These are phyloP conservation scores for Heptranchias perlo DNA, from an alignment of 2,113 vertebrate genomes.

Conservation along the genomic window DNA sequence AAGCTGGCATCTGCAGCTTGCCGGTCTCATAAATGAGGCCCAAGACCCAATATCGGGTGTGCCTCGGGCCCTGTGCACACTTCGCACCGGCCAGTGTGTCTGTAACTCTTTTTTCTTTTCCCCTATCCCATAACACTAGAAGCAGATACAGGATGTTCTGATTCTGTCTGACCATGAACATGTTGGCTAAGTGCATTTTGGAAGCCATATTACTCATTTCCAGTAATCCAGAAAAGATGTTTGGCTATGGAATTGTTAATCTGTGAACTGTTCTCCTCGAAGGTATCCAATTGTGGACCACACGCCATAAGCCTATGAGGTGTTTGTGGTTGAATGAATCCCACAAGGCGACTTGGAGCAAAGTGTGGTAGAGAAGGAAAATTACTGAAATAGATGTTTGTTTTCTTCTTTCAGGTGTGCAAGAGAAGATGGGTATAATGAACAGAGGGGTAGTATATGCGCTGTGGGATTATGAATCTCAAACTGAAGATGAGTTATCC, in stretches of 20 bases:
- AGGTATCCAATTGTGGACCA: too few relatives aligned
- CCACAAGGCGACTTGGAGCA: background rate
- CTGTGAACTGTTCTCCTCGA: background rate
- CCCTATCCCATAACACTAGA: background rate
- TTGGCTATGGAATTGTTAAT: background rate
- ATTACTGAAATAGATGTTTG: background rate
- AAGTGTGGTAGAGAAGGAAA: background rate
- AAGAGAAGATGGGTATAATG: conserved; percentile 99
- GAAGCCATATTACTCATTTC: background rate
- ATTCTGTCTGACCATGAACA: background rate
- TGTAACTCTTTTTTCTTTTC: too few relatives aligned
- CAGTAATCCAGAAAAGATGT: background rate
- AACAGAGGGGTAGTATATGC: conserved; percentile 90
- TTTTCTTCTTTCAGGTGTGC: conserved; percentile 67
- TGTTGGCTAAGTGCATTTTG: background rate
- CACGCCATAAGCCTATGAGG: background rate
- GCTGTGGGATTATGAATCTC: conserved; percentile 80
- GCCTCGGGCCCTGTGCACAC: too few relatives aligned
- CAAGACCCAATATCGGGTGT: too few relatives aligned
- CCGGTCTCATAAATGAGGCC: too few relatives aligned
- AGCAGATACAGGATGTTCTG: background rate
- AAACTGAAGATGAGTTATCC: conserved; percentile 73
- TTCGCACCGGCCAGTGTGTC: too few relatives aligned
- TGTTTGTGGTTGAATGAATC: background rate
- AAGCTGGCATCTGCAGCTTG: too few relatives aligned